These are phyloP conservation scores for Bubo bubo DNA, from an alignment of 2,113 vertebrate species.

Conservation along the genomic window DNA sequence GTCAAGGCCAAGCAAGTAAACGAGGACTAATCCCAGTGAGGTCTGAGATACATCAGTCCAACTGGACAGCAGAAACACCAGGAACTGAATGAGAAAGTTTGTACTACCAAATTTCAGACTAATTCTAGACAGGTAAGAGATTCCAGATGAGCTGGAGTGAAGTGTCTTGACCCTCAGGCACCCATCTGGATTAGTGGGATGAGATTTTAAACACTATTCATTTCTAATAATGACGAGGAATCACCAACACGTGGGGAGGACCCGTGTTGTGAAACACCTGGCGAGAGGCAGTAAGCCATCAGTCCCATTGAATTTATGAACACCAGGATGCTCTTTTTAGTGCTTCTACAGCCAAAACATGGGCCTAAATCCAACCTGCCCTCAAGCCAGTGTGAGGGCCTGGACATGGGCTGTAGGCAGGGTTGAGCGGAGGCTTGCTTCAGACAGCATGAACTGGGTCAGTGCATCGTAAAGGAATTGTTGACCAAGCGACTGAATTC, in stretches of 20 bases:
- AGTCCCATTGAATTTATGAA: background rate
- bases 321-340: background rate
- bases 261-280: background rate
- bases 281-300: background rate
- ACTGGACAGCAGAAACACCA: background rate
- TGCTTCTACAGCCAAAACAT: background rate
- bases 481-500: background rate
- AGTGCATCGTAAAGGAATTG: background rate
- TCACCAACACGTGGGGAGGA: accelerated
- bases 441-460: background rate
- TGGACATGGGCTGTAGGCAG: background rate
- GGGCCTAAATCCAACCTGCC: background rate
- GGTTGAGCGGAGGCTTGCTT: background rate
- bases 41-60: background rate
- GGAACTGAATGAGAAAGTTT: background rate
- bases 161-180: background rate
- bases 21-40: slow-evolving; percentile 1
- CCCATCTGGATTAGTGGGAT: background rate
- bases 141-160: background rate
- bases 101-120: background rate
- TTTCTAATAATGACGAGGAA: accelerated
- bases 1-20: slow-evolving; percentile 3
- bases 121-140: background rate
- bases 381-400: background rate
- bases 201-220: background rate